These are phyloP conservation scores for Epinephelus coioides DNA, from an alignment of 2,797 vertebrate species.

Conservation along the genomic window DNA sequence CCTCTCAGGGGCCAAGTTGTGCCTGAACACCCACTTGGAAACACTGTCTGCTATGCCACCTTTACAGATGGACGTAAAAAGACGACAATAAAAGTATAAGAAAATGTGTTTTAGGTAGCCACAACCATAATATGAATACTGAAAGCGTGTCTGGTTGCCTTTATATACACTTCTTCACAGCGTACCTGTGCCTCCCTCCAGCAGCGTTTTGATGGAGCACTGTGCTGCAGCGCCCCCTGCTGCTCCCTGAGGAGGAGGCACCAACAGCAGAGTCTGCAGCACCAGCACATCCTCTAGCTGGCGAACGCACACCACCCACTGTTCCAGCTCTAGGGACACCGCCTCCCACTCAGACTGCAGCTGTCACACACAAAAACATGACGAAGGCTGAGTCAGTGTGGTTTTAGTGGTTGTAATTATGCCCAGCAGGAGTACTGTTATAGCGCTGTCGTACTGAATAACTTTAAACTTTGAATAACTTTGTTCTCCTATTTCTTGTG, in stretches of 20 bases:
- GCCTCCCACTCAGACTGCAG: slow-evolving; percentile 93
- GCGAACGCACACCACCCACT: slow-evolving; percentile 94
- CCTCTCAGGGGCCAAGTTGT: slow-evolving; percentile 86
- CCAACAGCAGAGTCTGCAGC: slow-evolving; percentile 92
- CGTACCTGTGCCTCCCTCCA: slow-evolving; percentile 95
- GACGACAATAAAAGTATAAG: rapidly evolving
- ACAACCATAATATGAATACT: background rate
- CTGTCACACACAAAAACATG: slow-evolving; percentile 62
- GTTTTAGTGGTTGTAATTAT: background rate
- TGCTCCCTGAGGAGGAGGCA: slow-evolving; percentile 78
- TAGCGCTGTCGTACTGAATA: background rate
- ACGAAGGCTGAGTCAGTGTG: background rate
- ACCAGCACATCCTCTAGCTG: slow-evolving; percentile 96
- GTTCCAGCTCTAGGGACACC: slow-evolving; percentile 95
- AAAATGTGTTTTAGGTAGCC: background rate
- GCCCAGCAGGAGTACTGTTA: background rate
- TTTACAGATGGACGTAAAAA: slow-evolving; percentile 56
- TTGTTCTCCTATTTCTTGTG: background rate
- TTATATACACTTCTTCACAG: background rate
- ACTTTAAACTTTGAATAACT: too few relatives aligned
- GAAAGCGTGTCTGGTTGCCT: background rate
- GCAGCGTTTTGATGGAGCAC: slow-evolving; percentile 91
- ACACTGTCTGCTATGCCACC: slow-evolving; percentile 95
- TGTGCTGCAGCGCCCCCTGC: slow-evolving; percentile 82
- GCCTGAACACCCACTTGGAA: slow-evolving; percentile 96